phyloP scores from a whole-genome alignment of 2,113 vertebrate species.

The Setophaga coronata region DNA sequence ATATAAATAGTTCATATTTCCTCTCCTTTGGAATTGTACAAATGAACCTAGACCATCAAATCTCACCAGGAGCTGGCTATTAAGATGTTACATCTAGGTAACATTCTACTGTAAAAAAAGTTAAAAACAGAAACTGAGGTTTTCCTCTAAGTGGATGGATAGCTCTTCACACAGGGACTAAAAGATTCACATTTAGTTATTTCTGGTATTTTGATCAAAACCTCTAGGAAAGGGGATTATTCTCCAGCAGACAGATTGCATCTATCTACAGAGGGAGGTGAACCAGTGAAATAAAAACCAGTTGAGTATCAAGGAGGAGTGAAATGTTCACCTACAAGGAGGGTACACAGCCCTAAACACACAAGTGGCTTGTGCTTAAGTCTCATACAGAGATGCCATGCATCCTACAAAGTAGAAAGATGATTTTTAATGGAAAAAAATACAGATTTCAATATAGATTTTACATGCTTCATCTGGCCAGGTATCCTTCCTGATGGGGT shows the following conservation, averaged over 20 bases:
- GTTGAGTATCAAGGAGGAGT: not conserved
- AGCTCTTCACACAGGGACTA: not conserved
- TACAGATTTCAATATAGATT: accelerated
- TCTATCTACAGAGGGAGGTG: not conserved
- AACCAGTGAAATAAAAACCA: not conserved
- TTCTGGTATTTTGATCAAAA: slow-evolving; percentile 3
- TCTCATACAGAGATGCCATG: not conserved
- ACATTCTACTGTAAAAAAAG: not conserved
- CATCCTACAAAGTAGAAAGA: not conserved
- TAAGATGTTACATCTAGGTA: not conserved
- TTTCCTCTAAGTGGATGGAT: not conserved
- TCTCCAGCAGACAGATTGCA: not conserved
- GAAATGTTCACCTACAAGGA: not conserved
- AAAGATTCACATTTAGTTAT: not conserved
- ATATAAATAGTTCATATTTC: not conserved
- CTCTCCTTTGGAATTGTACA: not conserved
- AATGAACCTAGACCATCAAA: not conserved
- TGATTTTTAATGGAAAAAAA: not conserved
- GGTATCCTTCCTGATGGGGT: not conserved
- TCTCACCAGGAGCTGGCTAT: not conserved
- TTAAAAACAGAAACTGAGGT: not conserved
- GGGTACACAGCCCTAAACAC: not conserved
- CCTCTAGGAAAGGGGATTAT: not conserved
- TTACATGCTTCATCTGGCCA: not conserved
- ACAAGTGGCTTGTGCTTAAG: not conserved